These are phyloP conservation scores for Brachionus plicatilis DNA, from an alignment of 1,140 invertebrate species.

Conservation along the genomic window DNA sequence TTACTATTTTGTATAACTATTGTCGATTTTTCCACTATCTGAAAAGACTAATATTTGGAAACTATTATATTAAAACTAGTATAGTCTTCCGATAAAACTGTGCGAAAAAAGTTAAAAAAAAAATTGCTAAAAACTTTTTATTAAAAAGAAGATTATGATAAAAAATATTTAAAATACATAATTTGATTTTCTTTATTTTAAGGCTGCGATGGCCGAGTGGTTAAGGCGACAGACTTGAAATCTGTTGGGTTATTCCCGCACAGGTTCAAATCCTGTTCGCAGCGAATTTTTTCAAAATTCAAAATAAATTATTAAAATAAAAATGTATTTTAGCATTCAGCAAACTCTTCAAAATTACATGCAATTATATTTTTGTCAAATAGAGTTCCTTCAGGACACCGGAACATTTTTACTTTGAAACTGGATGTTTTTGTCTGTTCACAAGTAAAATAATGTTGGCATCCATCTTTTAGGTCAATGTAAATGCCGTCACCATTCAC, in stretches of 20 bases:
- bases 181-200: neutral
- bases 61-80: too few species aligned
- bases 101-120: too few species aligned
- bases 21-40: too few species aligned
- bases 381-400: neutral
- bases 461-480: neutral
- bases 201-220: neutral
- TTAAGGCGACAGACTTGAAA: neutral
- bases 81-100: too few species aligned
- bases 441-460: neutral
- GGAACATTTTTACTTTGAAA: neutral
- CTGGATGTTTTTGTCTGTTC: neutral
- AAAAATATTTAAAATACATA: neutral
- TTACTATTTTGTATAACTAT: too few species aligned
- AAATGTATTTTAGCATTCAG: neutral
- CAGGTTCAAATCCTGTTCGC: neutral
- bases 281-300: neutral
- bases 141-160: neutral
- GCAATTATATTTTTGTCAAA: constrained; percentile 6
- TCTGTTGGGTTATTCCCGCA: neutral
- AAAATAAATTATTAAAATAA: neutral
- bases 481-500: constrained; percentile 1
- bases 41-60: too few species aligned
- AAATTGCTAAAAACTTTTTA: neutral
- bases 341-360: constrained; percentile 12